These are phyloP conservation scores for Dendrolimus houi DNA, from an alignment of 2,888 invertebrate genomes.

Conservation along the genomic window DNA sequence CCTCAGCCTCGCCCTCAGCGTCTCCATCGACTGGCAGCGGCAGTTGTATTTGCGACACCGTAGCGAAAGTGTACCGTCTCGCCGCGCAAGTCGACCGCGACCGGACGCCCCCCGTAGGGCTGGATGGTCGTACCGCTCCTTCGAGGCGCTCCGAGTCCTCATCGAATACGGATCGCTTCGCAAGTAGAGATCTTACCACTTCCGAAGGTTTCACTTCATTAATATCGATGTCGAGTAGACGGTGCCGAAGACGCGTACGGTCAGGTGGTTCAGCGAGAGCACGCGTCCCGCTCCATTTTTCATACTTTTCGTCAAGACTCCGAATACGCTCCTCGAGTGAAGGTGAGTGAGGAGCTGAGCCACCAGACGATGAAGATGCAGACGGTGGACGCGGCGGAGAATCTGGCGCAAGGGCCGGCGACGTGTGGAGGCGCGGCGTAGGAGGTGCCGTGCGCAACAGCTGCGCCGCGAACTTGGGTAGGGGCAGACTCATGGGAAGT, in stretches of 20 bases:
- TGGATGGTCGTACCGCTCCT: slow-evolving; percentile 91
- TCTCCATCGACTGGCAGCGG: neutral
- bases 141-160: slow-evolving; percentile 96
- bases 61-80: slow-evolving; percentile 13
- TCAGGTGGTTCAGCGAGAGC: slow-evolving; percentile 76
- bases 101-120: slow-evolving; percentile 46
- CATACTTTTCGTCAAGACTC: slow-evolving; percentile 94
- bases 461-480: slow-evolving; percentile 91
- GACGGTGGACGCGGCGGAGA: slow-evolving; percentile 83
- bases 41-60: neutral
- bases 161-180: slow-evolving; percentile 96
- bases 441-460: slow-evolving; percentile 73
- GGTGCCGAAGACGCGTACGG: slow-evolving; percentile 80
- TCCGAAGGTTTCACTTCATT: slow-evolving; percentile 93
- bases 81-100: slow-evolving; percentile 53
- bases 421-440: slow-evolving; percentile 55
- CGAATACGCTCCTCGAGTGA: slow-evolving; percentile 92
- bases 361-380: slow-evolving; percentile 84
- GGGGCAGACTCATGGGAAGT: slow-evolving; percentile 87
- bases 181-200: slow-evolving; percentile 93
- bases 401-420: slow-evolving; percentile 75
- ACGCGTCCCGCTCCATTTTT: slow-evolving; percentile 86
- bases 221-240: slow-evolving; percentile 86
- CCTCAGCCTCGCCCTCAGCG: neutral
- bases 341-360: slow-evolving; percentile 84